Conservation (phyloP, 2,797 vertebrate species). For the Hydrophis major region DNA sequence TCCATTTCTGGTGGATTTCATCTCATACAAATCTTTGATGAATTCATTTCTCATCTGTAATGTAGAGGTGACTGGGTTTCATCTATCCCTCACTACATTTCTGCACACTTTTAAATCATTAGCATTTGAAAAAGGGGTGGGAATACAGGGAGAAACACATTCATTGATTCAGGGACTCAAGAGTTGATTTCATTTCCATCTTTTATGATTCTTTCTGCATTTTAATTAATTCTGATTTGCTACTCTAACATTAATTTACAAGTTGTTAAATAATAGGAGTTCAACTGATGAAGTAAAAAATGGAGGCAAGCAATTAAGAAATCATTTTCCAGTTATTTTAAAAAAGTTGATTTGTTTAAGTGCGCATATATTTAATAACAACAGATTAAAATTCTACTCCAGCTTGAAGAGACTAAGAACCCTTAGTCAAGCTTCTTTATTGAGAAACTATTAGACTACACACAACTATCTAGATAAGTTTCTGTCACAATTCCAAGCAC, state of each 20-base stretch:
- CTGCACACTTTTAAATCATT: background rate
- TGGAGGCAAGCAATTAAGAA: background rate
- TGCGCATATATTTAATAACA: background rate
- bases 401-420: background rate
- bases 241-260: conserved; percentile 14
- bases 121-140: background rate
- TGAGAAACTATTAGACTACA: background rate
- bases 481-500: background rate
- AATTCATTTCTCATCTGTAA: background rate
- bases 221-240: conserved; percentile 31
- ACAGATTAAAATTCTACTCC: conserved; percentile 5
- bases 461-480: background rate
- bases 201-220: conserved; percentile 13
- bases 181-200: background rate
- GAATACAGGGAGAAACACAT: background rate
- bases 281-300: conserved; percentile 24
- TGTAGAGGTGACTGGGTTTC: background rate
- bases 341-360: background rate
- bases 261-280: conserved; percentile 32
- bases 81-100: background rate
- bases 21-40: background rate
- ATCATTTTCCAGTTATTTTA: background rate
- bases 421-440: background rate
- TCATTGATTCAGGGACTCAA: background rate
- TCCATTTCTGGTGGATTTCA: background rate